Evolutionary conservation across 1,140 invertebrate species (phyloP), one percentile per base, ranked within the genome.

Genomic region (Bombus affinis): DNA sequence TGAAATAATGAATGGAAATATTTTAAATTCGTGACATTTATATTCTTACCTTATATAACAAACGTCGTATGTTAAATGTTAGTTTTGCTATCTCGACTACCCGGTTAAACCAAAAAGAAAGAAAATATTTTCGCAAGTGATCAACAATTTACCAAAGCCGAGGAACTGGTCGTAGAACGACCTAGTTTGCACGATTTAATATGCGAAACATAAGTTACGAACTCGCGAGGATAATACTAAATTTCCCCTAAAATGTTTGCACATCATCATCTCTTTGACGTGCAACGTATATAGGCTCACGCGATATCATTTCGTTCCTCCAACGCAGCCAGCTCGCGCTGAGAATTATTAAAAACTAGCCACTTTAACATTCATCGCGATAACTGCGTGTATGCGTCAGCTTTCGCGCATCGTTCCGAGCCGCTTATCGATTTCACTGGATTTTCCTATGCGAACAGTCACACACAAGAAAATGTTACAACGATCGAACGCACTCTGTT

Each of bases 221-320:
- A 86, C 78, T 77, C 35, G 18, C 42, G 57, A 12, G 12, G 42
- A 86, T 72, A 78, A 85, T 87, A 88, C 86, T 78, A 85, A 88
- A 89, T 73, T 88, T 65, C 68, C 68, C 15, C 15, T 78, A 53
- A 71, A 78, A 84, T 62, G 65, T 84, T 78, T 72, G 66, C 47
- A 37, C 59, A 76, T 77, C 74, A 57, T 83, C 74, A 68, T 68
- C 62, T 75, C 73, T 76, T 83, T 42, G 73, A 59, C 22, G 73
- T 68, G 57, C 8, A 32, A 8, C 32, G 8, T 57, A 53, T 53
- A 22, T 53, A 68, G 44, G 5, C 28, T 15, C 4, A 25, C 15
- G 8, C 47, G 39, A 44, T 81, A 73, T 71, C 68, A 25, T n/a
- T 35, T 35, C 53, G 37, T 12, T 73, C 22, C 6, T n/a, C 22